phyloP scores from a whole-genome alignment of 1,140 invertebrate genomes.

The Cyclargus thomasi region DNA sequence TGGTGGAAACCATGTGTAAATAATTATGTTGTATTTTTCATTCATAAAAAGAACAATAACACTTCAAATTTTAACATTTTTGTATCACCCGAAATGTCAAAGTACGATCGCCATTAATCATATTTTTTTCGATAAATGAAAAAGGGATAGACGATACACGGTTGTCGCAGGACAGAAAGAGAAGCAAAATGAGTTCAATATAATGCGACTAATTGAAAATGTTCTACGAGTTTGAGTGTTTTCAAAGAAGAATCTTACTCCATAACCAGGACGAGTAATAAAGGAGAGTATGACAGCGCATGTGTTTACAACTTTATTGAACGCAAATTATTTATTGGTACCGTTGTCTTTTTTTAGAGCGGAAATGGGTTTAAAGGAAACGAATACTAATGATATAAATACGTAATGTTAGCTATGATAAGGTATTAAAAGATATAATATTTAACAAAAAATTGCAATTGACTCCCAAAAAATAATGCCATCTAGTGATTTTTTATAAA shows the following conservation, averaged over 20 bases:
- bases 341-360: constrained; percentile 57
- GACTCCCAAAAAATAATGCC: no score
- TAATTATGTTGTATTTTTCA: constrained; percentile 38
- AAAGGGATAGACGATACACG: constrained; percentile 33
- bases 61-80: constrained; percentile 35
- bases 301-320: constrained; percentile 68
- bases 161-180: constrained; percentile 27
- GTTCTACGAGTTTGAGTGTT: background rate
- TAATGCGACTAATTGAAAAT: constrained; percentile 37
- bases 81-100: constrained; percentile 57
- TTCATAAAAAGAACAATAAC: constrained; percentile 48
- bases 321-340: constrained; percentile 26
- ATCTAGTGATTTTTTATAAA: no score
- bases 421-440: no score
- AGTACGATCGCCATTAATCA: constrained; percentile 47
- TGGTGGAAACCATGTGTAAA: constrained; percentile 4
- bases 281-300: constrained; percentile 45
- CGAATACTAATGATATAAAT: background rate
- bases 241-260: constrained; percentile 20
- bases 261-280: constrained; percentile 33
- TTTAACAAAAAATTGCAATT: no score
- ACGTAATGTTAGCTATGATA: no score
- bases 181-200: constrained; percentile 24
- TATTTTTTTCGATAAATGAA: constrained; percentile 33
- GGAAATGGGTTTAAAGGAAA: background rate